Base-by-base conservation (phyloP, 1,140 invertebrate genomes). In the Drosophila setifemur region DNA sequence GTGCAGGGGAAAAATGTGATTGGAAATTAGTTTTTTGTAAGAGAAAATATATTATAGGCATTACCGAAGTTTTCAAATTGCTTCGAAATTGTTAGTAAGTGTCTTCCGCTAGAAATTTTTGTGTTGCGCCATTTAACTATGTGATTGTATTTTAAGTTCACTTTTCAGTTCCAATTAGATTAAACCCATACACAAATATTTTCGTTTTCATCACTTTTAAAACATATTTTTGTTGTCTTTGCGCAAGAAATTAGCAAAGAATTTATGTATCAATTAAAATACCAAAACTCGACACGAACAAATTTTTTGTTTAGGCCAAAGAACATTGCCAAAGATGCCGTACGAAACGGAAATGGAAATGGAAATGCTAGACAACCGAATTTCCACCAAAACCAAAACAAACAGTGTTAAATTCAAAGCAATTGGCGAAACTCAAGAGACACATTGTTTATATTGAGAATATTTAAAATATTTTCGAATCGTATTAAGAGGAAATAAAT, bases 201-300 rank as follows among this genome's bases (percentile, higher is more conserved):
- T 40, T 14, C 23, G 31, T 47, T 49, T 44, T 48, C 14, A 31
- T 12, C 12, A 48, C 16, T 42, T 33, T 70, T 8, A 18, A 40
- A 50, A 37, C 40, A 45, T 23, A 19, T 60, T 29, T 39, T 8
- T 14, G 6, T 66, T 5, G 3, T 11, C 6, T 57, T 39, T 48
- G 19, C 16, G 52, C 43, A 55, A 33, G 35, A 48, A 76, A 73
- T 73, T 73, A 83, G 55, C 29, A 52, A 78, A 54, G 47, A 83
- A 82, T 82, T 82, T 78, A 70, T 77, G 55, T 52, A 37, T 66
- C 77, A 77, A 82, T 82, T 82, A 77, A 82, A 82, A 83, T 82
- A 54, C 73, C 78, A 31, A 21, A 43, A 83, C 70, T 21, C 55
- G 72, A 67, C 49, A 60, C 26, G 40, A 71, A 74, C 48, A 77